Conservation (phyloP, 2,797 vertebrate species). For the Tiaroga cobitis region DNA sequence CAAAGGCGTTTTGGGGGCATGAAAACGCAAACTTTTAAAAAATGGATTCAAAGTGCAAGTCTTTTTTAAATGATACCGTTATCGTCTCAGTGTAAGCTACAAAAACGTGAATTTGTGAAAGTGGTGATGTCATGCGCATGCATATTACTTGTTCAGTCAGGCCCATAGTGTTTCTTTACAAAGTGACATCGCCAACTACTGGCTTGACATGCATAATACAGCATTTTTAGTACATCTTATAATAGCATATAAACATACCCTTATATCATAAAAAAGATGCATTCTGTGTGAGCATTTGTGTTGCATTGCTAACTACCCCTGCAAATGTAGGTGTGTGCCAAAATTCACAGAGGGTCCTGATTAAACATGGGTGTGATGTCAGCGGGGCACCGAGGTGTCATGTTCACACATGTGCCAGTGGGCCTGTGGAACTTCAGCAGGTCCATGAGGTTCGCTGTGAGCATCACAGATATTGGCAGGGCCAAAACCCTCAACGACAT, state of each 20-base stretch:
- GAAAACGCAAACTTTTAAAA: neutral
- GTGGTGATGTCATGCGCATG: neutral
- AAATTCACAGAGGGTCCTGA: conserved; percentile 37
- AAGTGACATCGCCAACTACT: neutral
- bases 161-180: neutral
- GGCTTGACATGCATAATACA: neutral
- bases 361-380: conserved; percentile 61
- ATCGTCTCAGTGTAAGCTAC: neutral
- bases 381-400: conserved; percentile 63
- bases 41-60: neutral
- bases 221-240: neutral
- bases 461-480: conserved; percentile 67
- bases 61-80: neutral
- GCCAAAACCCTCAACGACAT: conserved; percentile 52
- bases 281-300: neutral
- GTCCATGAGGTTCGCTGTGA: conserved; percentile 60
- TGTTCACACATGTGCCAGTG: conserved; percentile 57
- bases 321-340: conserved; percentile 9
- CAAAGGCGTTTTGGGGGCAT: neutral
- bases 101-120: neutral
- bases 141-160: neutral
- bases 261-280: neutral
- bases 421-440: conserved; percentile 49
- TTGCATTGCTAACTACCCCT: neutral
- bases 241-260: neutral